These are phyloP conservation scores for Struthidea cinerea DNA, from an alignment of 2,113 vertebrate genomes.

Conservation along the genomic window DNA sequence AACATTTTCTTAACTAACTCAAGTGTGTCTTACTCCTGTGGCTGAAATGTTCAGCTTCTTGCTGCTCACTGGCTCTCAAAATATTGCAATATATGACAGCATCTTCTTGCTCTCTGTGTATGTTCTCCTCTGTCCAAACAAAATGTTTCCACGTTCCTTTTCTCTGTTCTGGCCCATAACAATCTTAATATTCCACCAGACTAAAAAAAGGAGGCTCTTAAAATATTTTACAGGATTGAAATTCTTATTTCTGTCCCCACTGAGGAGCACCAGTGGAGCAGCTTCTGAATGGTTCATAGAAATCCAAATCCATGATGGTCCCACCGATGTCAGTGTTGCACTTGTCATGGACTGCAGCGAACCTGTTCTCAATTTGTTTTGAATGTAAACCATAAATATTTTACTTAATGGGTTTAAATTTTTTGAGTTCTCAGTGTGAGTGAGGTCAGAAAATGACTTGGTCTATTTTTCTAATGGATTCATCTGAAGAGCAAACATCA, in stretches of 20 bases:
- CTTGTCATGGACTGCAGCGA: background rate
- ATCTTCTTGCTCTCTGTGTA: background rate
- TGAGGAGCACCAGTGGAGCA: background rate
- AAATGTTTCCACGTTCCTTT: background rate
- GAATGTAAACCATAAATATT: slow-evolving; percentile 30
- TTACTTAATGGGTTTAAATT: background rate
- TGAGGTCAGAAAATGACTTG: background rate
- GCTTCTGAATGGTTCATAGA: background rate
- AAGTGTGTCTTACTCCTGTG: background rate
- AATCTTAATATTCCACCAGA: background rate
- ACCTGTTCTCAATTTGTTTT: slow-evolving; percentile 23
- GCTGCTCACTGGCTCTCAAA: background rate
- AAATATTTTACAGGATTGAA: background rate
- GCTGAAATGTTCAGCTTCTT: background rate
- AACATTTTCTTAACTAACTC: background rate
- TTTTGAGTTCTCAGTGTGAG: background rate
- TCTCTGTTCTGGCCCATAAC: background rate
- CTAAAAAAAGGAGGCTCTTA: background rate
- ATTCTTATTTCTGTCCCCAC: background rate
- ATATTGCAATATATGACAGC: background rate
- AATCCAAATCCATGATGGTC: background rate
- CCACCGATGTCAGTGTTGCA: background rate
- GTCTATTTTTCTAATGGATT: slow-evolving; percentile 20
- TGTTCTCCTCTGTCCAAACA: background rate
- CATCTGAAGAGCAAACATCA: background rate